Conservation (phyloP, 2,888 invertebrate species). For the Chymomyza procnemis region DNA sequence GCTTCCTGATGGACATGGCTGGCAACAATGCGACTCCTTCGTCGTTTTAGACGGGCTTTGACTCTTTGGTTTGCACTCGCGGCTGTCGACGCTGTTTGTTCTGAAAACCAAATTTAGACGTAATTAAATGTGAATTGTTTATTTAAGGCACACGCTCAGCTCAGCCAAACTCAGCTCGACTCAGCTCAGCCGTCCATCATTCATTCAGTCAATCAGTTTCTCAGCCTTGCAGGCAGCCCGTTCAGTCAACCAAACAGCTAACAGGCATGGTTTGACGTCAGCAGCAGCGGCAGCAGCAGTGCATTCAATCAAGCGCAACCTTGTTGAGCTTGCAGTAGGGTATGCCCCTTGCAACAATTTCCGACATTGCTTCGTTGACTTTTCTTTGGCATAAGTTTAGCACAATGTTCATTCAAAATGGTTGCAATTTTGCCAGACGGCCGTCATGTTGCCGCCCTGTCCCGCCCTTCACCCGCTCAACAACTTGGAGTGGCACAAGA, state of each 20-base stretch:
- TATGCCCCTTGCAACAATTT: slow-evolving; percentile 33
- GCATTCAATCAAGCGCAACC: slow-evolving; percentile 53
- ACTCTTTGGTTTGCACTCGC: slow-evolving; percentile 43
- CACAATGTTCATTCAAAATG: slow-evolving; percentile 40
- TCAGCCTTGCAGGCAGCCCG: background rate
- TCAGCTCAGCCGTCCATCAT: background rate
- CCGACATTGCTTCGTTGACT: slow-evolving; percentile 29
- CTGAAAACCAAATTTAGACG: slow-evolving; percentile 76
- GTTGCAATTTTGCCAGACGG: slow-evolving; percentile 20
- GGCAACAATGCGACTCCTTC: slow-evolving; percentile 2
- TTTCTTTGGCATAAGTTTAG: slow-evolving; percentile 47
- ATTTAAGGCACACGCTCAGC: slow-evolving; percentile 73
- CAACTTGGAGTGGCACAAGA: no score
- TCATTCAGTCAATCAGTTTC: background rate
- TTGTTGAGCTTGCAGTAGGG: slow-evolving; percentile 27
- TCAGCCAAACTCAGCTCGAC: no score
- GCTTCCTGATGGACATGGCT: slow-evolving; percentile 6
- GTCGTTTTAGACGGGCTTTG: background rate
- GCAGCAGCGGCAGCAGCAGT: slow-evolving; percentile 17
- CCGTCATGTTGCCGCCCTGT: slow-evolving; percentile 17
- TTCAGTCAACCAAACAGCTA: slow-evolving; percentile 28
- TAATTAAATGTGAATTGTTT: slow-evolving; percentile 77
- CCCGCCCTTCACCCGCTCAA: no score
- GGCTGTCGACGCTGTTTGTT: slow-evolving; percentile 72
- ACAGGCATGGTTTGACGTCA: slow-evolving; percentile 39